Conservation (phyloP, 2,113 vertebrate species). For the Nanorana parkeri region DNA sequence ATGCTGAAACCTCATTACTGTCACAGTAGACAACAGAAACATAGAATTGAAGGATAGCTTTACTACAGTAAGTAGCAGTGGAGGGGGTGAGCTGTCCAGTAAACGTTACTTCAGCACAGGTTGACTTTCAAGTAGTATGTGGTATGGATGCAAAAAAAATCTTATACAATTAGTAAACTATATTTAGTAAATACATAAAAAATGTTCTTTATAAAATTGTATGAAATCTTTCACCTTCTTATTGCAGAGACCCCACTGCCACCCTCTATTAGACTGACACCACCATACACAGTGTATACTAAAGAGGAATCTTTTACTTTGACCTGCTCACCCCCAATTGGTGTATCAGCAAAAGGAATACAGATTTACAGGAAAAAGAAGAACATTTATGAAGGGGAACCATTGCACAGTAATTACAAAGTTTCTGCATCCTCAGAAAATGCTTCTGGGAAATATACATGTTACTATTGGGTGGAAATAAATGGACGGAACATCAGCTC, state of each 20-base stretch:
- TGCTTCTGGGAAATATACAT: slow-evolving; percentile 30
- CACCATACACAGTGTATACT: slow-evolving; percentile 16
- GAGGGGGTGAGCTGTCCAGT: no score
- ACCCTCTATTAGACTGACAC: slow-evolving; percentile 10
- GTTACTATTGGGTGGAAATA: neutral
- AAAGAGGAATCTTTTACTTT: slow-evolving; percentile 3
- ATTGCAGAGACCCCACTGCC: slow-evolving; percentile 13
- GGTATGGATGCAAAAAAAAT: no score
- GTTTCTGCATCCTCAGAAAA: neutral
- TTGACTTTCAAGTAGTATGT: no score
- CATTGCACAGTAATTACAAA: neutral
- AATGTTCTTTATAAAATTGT: neutral
- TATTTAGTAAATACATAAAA: no score
- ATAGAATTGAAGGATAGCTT: no score
- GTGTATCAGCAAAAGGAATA: neutral
- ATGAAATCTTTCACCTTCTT: neutral
- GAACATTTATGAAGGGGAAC: neutral
- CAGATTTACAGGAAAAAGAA: slow-evolving; percentile 21
- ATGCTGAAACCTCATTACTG: no score
- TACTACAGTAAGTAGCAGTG: no score
- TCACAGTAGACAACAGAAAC: no score
- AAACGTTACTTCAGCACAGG: no score
- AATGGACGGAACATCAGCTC: slow-evolving; percentile 28
- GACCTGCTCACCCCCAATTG: slow-evolving; percentile 8
- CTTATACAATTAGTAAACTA: no score